Base-by-base conservation (phyloP, 2,113 vertebrate species). In the Dipodomys stephensi region DNA sequence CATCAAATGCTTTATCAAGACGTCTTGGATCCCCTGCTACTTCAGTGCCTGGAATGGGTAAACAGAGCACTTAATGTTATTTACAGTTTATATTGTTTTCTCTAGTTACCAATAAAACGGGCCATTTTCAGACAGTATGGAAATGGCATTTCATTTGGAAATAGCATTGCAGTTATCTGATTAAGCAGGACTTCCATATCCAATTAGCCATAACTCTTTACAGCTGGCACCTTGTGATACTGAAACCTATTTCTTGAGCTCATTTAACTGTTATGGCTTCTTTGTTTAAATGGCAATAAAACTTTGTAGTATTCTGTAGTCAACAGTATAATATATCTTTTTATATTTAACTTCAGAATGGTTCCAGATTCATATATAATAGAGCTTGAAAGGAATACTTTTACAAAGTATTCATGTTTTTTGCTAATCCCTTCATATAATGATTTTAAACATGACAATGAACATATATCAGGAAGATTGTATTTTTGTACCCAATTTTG, bases 11-110 rank as follows among this genome's bases (percentile, higher is more conserved):
- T 97, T 98, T 99, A 97, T 96, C 95, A 84, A 99, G 99, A 96
- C 99, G 98, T 97, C 98, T 98, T 96, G 98, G 98, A 98, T 99
- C 99, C 97, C 99, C 98, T 97, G 98, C 99, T 98, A 98, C 99
- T 98, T 98, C 99, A 97, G 97, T 98, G 98, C 98, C 98, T 98
- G 99, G 99, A 99, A 98, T 99, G 98, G 99, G 99, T 99, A 99
- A 99, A 99, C 99, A 98, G 98, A 98, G 96, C 98, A 98, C 98
- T 98, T 98, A 98, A 98, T 98, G 98, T 98, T 98, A 98, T 98
- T 98, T 98, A 98, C 98, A 98, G 98, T 98, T 98, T 98, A 98
- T 98, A 98, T 98, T 98, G 97, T 98, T 98, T 98, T 98, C 98
- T 98, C 98, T 98, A 98, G 98, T 98, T 98, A 98, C 98, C 98